These are phyloP conservation scores for Megamerina dolium DNA, from an alignment of 2,888 invertebrate species.

Conservation along the genomic window DNA sequence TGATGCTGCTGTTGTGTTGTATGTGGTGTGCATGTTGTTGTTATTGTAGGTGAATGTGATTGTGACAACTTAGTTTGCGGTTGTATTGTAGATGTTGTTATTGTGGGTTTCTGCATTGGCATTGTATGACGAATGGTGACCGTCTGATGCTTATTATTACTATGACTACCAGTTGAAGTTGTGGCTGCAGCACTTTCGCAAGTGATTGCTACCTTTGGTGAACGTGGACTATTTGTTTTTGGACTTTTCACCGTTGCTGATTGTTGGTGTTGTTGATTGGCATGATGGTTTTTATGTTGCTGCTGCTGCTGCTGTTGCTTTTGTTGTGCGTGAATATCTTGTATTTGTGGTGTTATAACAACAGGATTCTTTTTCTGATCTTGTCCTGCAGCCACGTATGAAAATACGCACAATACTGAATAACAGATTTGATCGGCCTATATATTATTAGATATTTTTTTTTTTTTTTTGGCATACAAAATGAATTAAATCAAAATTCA, in stretches of 20 bases:
- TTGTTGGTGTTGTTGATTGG: slow-evolving; percentile 26
- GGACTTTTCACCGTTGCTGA: slow-evolving; percentile 12
- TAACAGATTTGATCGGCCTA: slow-evolving; percentile 99
- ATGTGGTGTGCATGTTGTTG: slow-evolving; percentile 15
- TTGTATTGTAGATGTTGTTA: slow-evolving; percentile 47
- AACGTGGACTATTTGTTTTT: slow-evolving; percentile 16
- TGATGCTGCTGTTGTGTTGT: slow-evolving; percentile 16
- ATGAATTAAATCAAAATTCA: neutral
- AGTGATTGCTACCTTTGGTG: slow-evolving; percentile 20
- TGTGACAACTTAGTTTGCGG: slow-evolving; percentile 35
- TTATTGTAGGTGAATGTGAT: slow-evolving; percentile 12
- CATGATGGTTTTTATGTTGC: slow-evolving; percentile 33
- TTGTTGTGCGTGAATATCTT: slow-evolving; percentile 45
- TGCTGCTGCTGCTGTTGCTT: slow-evolving; percentile 36
- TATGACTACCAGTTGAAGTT: slow-evolving; percentile 22
- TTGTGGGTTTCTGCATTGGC: slow-evolving; percentile 44
- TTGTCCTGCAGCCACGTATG: slow-evolving; percentile 92
- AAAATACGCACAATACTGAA: slow-evolving; percentile 98
- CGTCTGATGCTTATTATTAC: slow-evolving; percentile 28
- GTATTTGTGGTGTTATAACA: slow-evolving; percentile 45
- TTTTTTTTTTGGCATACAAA: neutral
- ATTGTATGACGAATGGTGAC: slow-evolving; percentile 44
- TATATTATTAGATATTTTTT: slow-evolving; percentile 2
- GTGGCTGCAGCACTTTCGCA: slow-evolving; percentile 28
- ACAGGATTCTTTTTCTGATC: slow-evolving; percentile 59